A percentile compares a stretch with the other conserved stretches of the same genome.
Evolutionary conservation across 2,113 vertebrate genomes (phyloP).

Genomic region (Spea bombifrons): DNA sequence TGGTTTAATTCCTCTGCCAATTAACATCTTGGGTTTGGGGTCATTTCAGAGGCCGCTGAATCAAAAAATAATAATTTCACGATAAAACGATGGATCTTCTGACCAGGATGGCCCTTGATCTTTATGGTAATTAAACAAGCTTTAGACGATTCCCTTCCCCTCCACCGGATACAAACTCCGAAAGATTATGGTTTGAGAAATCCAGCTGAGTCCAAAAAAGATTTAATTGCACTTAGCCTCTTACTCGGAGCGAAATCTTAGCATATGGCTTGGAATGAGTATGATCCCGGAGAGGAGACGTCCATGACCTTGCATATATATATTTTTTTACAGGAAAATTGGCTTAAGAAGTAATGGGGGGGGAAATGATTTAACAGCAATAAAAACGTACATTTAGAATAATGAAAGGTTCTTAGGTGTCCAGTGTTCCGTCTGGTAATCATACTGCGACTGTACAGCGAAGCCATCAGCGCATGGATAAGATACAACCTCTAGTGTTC

Average conservation of each 20-base stretch:
- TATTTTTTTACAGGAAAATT: not conserved
- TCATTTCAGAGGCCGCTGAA: too few relatives aligned
- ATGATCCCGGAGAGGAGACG: not conserved
- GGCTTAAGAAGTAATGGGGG: not conserved
- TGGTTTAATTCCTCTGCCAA: too few relatives aligned
- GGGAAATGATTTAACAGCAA: not conserved
- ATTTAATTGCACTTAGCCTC: slow-evolving; percentile 36
- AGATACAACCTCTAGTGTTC: too few relatives aligned
- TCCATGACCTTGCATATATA: slow-evolving; percentile 13
- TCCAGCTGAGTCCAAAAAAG: slow-evolving; percentile 34
- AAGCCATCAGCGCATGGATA: not conserved
- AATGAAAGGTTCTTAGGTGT: not conserved
- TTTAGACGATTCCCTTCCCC: not conserved
- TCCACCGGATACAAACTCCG: slow-evolving; percentile 9
- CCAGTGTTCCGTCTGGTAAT: not conserved
- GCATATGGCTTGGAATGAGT: slow-evolving; percentile 6
- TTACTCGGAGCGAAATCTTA: slow-evolving; percentile 3
- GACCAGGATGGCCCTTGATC: not conserved
- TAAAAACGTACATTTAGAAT: not conserved
- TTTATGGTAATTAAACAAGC: slow-evolving; percentile 1
- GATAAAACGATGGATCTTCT: not conserved
- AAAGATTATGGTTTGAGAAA: slow-evolving; percentile 3
- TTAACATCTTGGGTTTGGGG: too few relatives aligned
- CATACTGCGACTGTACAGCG: too few relatives aligned
- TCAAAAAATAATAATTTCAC: not conserved